phyloP scores from a whole-genome alignment of 2,888 invertebrate species.

The Acanthopleura granulata region DNA sequence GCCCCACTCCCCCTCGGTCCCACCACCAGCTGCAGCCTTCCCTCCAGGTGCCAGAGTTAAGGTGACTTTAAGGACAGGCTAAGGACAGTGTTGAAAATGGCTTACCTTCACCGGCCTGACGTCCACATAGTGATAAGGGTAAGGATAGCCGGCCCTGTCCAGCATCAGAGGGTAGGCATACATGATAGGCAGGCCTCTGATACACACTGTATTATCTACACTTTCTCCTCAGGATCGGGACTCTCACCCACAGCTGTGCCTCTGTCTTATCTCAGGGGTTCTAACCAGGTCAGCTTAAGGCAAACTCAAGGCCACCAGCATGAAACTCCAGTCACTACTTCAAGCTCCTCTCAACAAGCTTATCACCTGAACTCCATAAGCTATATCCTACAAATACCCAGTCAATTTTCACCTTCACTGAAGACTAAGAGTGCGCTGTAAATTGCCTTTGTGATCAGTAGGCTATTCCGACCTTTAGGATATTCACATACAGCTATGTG shows the following conservation, averaged over 20 bases:
- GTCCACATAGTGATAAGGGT: slow-evolving; percentile 8
- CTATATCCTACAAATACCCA: too few relatives aligned
- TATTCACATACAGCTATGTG: too few relatives aligned
- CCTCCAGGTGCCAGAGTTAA: too few relatives aligned
- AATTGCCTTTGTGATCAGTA: too few relatives aligned
- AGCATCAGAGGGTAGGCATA: neutral
- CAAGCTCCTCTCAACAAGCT: neutral
- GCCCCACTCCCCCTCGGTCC: too few relatives aligned
- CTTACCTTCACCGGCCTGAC: neutral
- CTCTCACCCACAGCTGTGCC: neutral
- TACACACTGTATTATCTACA: neutral
- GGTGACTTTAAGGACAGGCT: too few relatives aligned
- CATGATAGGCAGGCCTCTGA: neutral
- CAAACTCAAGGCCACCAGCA: neutral
- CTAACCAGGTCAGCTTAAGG: neutral
- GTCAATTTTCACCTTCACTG: too few relatives aligned
- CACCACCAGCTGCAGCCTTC: too few relatives aligned
- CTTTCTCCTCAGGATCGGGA: neutral
- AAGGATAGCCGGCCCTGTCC: neutral
- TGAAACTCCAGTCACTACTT: neutral
- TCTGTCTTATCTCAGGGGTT: neutral
- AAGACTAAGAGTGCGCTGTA: too few relatives aligned
- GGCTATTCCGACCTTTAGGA: too few relatives aligned
- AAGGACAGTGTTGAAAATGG: too few relatives aligned
- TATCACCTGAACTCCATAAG: too few relatives aligned